A percentile compares a stretch with the other conserved stretches of the same genome.
Conservation (phyloP, 2,797 vertebrate genomes). For the Argya squamiceps region DNA sequence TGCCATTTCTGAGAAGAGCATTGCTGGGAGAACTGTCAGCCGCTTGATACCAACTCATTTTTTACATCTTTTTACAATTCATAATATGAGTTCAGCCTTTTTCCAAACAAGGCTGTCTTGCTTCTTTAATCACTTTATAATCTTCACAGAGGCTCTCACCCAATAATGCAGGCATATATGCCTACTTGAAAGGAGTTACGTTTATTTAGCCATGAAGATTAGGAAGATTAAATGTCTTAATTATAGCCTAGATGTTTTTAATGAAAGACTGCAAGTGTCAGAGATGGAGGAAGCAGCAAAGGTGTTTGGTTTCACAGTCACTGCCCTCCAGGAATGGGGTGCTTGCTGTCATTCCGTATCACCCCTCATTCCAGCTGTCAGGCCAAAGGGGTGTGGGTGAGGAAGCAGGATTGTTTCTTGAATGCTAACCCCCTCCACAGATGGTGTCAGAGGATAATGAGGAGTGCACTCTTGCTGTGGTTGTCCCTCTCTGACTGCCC, state of each 20-base stretch:
- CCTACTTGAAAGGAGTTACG: neutral
- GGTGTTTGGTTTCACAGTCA: neutral
- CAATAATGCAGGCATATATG: neutral
- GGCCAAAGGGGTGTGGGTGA: rapidly evolving
- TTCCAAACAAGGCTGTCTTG: neutral
- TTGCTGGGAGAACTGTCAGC: neutral
- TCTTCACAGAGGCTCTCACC: neutral
- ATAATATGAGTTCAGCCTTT: neutral
- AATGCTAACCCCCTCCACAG: rapidly evolving
- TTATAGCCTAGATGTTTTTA: neutral
- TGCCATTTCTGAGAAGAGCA: neutral
- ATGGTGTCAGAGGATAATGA: too few species aligned
- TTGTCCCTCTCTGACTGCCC: neutral
- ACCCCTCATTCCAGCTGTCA: neutral
- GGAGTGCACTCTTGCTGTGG: neutral
- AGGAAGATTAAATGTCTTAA: neutral
- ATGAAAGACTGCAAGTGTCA: neutral
- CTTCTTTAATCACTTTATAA: neutral
- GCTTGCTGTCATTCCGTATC: rapidly evolving
- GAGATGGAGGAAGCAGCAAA: neutral
- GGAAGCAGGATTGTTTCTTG: neutral
- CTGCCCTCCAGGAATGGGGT: rapidly evolving
- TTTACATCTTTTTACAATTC: neutral
- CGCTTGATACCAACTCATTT: neutral
- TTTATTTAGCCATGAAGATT: neutral